Evolutionary conservation across 2,888 invertebrate species (phyloP).

Genomic region (Cartodere bifasciata): DNA sequence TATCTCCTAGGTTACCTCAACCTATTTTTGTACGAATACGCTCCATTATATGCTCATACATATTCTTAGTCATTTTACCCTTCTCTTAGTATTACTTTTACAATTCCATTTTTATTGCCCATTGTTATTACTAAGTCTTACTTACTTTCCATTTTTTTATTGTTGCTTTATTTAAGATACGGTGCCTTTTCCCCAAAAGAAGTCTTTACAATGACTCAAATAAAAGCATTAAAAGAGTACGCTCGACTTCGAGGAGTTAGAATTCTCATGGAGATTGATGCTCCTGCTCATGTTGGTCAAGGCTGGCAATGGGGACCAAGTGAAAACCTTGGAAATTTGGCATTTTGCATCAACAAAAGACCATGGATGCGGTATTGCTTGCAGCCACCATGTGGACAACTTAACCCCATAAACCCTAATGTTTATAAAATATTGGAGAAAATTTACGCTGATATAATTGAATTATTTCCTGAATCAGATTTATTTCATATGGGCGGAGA

Average conservation of each 20-base stretch:
- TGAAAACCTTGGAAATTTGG: slow-evolving; percentile 47
- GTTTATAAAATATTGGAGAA: slow-evolving; percentile 54
- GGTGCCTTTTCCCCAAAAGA: slow-evolving; percentile 60
- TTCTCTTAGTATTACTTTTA: too few relatives aligned
- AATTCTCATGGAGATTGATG: slow-evolving; percentile 78
- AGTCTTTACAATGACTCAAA: slow-evolving; percentile 54
- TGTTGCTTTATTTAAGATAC: slow-evolving; percentile 47
- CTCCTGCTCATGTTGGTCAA: slow-evolving; percentile 74
- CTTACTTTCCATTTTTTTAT: too few relatives aligned
- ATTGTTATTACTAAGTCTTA: too few relatives aligned
- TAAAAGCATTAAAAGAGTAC: slow-evolving; percentile 56
- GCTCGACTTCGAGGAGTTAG: slow-evolving; percentile 71
- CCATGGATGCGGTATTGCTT: slow-evolving; percentile 60
- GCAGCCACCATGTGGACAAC: slow-evolving; percentile 76
- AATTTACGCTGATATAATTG: slow-evolving; percentile 56
- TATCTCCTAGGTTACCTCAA: too few relatives aligned
- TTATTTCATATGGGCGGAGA: slow-evolving; percentile 75
- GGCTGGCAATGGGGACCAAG: slow-evolving; percentile 74
- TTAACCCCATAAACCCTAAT: slow-evolving; percentile 64
- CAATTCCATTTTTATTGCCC: too few relatives aligned
- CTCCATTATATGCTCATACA: too few relatives aligned
- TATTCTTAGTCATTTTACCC: too few relatives aligned
- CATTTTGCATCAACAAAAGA: slow-evolving; percentile 50
- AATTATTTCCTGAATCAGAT: slow-evolving; percentile 43
- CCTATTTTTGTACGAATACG: too few relatives aligned